Conservation (phyloP, 2,888 invertebrate genomes). For the Lepidochitona cinerea region DNA sequence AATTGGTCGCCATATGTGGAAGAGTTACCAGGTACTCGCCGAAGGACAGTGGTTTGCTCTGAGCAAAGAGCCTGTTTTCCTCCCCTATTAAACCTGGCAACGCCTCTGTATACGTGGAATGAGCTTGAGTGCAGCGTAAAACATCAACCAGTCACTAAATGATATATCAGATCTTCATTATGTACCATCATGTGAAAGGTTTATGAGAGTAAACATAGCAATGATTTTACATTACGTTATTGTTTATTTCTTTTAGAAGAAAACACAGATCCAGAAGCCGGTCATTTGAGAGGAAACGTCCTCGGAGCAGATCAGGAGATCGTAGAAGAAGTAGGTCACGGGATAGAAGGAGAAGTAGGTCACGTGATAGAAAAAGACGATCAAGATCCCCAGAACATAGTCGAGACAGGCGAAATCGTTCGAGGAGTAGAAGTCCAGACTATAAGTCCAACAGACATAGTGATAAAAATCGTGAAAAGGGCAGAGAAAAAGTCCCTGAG, state of each 20-base stretch:
- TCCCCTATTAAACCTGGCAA: too few species aligned
- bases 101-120: too few species aligned
- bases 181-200: too few species aligned
- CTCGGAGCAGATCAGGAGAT: constrained; percentile 43
- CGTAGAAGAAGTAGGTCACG: constrained; percentile 41
- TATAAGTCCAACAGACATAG: constrained; percentile 31
- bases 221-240: too few species aligned
- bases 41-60: too few species aligned
- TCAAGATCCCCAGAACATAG: constrained; percentile 18
- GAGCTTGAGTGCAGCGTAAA: too few species aligned
- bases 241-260: background rate
- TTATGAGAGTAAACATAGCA: too few species aligned
- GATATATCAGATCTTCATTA: too few species aligned
- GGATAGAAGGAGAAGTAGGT: constrained; percentile 32
- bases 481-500: background rate
- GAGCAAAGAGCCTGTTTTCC: too few species aligned
- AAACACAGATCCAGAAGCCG: constrained; percentile 35
- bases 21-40: too few species aligned
- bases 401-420: constrained; percentile 20
- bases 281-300: constrained; percentile 39
- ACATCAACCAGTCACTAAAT: too few species aligned
- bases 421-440: constrained; percentile 9
- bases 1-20: too few species aligned
- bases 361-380: background rate
- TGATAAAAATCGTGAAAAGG: background rate